phyloP scores from a whole-genome alignment of 2,113 vertebrate genomes.

The Noturus placidus region DNA sequence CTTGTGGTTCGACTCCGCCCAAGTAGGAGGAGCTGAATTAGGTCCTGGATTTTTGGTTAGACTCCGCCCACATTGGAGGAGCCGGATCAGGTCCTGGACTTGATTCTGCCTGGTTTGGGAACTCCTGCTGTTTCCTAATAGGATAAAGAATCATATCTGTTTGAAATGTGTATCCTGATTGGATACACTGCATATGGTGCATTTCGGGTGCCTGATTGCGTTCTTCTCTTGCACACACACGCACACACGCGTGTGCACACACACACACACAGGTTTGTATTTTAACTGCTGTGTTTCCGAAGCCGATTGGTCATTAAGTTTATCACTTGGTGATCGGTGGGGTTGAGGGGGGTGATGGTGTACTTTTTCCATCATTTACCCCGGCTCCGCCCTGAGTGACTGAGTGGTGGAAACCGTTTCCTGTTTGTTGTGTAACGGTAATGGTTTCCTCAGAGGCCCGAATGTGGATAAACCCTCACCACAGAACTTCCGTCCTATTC shows the following conservation, averaged over 20 bases:
- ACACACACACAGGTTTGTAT: background rate
- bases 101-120: background rate
- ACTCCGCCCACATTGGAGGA: background rate
- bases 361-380: background rate
- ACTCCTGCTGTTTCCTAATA: background rate
- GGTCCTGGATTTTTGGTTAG: background rate
- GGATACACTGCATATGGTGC: background rate
- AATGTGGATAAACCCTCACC: background rate
- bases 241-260: constrained; percentile 21
- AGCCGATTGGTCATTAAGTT: background rate
- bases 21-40: background rate
- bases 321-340: background rate
- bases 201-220: background rate
- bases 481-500: background rate
- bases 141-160: background rate
- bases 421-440: background rate
- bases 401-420: background rate
- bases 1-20: background rate
- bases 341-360: background rate
- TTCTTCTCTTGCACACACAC: background rate
- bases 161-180: background rate
- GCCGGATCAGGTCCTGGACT: background rate
- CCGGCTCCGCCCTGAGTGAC: background rate
- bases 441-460: background rate
- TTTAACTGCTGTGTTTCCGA: background rate